Percentiles rank a stretch among this genome's conserved stretches.
Conservation (phyloP, 2,797 vertebrate genomes). For the Botia kubotai region DNA sequence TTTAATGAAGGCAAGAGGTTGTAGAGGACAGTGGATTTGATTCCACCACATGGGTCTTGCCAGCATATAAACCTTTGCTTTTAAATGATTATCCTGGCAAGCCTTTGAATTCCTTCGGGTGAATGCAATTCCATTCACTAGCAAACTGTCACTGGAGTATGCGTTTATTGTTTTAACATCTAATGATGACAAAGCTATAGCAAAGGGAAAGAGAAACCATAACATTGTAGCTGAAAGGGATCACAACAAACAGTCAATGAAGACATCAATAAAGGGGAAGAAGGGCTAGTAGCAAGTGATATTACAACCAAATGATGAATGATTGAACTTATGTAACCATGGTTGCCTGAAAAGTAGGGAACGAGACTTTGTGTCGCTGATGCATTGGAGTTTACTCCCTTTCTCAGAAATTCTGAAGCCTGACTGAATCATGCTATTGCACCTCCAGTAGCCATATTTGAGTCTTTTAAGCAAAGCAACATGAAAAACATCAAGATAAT, state of each 20-base stretch:
- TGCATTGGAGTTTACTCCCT: too few species aligned
- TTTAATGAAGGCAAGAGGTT: background rate
- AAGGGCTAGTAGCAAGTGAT: background rate
- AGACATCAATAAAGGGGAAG: background rate
- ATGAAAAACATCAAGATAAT: too few species aligned
- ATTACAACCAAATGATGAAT: background rate
- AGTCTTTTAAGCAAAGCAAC: too few species aligned
- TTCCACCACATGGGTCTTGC: background rate
- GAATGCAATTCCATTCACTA: background rate
- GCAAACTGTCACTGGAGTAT: background rate
- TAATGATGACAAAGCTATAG: background rate
- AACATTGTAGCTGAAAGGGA: background rate
- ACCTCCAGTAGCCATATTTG: too few species aligned
- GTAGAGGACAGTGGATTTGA: background rate
- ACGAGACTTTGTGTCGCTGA: too few species aligned
- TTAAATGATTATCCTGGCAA: background rate
- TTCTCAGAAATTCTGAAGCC: too few species aligned
- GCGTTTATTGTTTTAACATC: background rate
- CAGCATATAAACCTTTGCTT: background rate
- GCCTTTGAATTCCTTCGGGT: background rate
- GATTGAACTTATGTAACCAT: too few species aligned
- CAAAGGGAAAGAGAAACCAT: background rate
- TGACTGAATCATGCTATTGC: too few species aligned
- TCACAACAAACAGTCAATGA: background rate
- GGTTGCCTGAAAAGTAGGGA: too few species aligned